phyloP scores from a whole-genome alignment of 2,797 vertebrate species.

The Picus viridis region DNA sequence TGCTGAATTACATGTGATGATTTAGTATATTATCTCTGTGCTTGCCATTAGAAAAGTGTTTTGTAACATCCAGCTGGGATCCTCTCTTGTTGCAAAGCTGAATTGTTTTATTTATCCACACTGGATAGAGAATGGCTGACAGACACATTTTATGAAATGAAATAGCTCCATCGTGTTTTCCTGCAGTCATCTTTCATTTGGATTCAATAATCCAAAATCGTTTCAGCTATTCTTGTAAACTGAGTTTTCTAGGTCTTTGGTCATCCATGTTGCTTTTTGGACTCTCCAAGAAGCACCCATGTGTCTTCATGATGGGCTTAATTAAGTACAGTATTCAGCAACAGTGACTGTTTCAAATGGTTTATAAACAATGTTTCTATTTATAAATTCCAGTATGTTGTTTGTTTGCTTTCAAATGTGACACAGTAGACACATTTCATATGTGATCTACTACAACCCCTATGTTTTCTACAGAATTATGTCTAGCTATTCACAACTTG shows the following conservation, averaged over 20 bases:
- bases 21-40: not conserved
- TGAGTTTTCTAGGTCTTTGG: not conserved
- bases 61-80: not conserved
- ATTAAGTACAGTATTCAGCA: not conserved
- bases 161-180: not conserved
- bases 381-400: not conserved
- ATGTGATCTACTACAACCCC: not conserved
- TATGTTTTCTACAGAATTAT: not conserved
- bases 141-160: not conserved
- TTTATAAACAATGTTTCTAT: not conserved
- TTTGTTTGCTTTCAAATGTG: not conserved
- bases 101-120: not conserved
- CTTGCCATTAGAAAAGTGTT: not conserved
- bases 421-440: not conserved
- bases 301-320: not conserved
- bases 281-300: not conserved
- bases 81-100: not conserved
- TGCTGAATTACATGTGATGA: not conserved
- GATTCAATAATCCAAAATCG: not conserved
- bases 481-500: not conserved
- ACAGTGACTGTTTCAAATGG: not conserved
- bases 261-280: not conserved
- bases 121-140: not conserved
- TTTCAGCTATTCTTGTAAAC: not conserved
- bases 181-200: not conserved